These are phyloP conservation scores for Calliscelio sp. DNA, from an alignment of 2,888 invertebrate species.

Conservation along the genomic window DNA sequence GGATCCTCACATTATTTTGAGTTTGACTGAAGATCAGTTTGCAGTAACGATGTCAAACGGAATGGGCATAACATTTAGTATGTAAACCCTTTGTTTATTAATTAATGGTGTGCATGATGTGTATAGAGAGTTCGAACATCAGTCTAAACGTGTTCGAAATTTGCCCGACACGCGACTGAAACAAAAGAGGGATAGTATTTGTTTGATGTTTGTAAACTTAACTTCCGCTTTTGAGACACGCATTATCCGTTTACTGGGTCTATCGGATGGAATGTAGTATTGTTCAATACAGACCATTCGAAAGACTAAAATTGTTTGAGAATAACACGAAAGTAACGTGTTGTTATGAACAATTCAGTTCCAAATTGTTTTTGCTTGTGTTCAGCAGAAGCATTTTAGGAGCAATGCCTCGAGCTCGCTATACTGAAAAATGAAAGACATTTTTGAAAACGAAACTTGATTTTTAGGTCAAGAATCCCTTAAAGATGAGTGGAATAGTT, in stretches of 20 bases:
- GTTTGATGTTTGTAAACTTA: background rate
- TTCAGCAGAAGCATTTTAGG: background rate
- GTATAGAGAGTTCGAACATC: no score
- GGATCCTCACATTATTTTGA: background rate
- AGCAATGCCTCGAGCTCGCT: conserved; percentile 2
- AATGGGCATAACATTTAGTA: no score
- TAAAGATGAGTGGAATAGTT: conserved; percentile 9
- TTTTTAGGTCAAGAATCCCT: conserved; percentile 1
- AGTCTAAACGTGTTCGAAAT: no score
- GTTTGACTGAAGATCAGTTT: background rate
- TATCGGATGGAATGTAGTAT: background rate
- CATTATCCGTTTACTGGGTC: background rate
- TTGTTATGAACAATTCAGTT: background rate
- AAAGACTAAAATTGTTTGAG: background rate
- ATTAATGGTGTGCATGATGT: no score
- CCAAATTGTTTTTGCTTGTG: background rate
- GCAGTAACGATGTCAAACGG: background rate
- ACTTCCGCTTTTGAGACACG: background rate
- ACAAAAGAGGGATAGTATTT: background rate
- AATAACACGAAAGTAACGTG: conserved; percentile 5
- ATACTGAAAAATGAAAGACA: background rate
- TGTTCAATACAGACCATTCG: conserved; percentile 3
- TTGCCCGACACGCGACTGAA: background rate
- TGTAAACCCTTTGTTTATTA: no score
- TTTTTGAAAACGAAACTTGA: background rate